phyloP scores from a whole-genome alignment of 2,797 vertebrate genomes.

The Erpetoichthys calabaricus region DNA sequence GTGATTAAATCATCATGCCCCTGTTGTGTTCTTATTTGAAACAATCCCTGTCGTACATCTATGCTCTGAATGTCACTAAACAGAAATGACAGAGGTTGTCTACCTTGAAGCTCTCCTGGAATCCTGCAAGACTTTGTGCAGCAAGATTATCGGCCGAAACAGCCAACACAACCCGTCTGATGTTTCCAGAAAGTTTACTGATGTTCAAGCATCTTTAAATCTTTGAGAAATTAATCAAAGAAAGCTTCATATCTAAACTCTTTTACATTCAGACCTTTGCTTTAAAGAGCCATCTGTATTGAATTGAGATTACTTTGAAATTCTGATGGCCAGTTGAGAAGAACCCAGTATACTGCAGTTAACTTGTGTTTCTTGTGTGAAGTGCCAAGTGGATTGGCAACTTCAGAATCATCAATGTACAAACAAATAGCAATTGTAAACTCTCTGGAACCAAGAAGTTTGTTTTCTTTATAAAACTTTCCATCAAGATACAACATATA shows the following conservation, averaged over 20 bases:
- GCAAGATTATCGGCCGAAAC: slow-evolving; percentile 17
- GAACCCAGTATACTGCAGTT: too few species aligned
- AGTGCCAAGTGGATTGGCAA: too few species aligned
- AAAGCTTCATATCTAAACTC: slow-evolving; percentile 11
- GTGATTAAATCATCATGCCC: neutral
- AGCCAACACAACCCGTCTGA: slow-evolving; percentile 17
- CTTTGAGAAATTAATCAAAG: slow-evolving; percentile 12
- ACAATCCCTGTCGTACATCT: slow-evolving; percentile 12
- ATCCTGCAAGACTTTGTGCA: slow-evolving; percentile 17
- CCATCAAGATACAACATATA: too few species aligned
- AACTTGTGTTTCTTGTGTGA: too few species aligned
- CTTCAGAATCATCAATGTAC: too few species aligned
- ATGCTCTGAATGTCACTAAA: slow-evolving; percentile 15
- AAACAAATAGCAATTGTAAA: too few species aligned
- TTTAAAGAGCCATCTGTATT: too few species aligned
- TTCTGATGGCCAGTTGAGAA: too few species aligned
- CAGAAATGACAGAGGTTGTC: slow-evolving; percentile 20
- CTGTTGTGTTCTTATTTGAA: slow-evolving; percentile 5
- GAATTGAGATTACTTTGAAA: too few species aligned
- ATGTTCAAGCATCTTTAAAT: slow-evolving; percentile 14
- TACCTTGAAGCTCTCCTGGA: slow-evolving; percentile 15
- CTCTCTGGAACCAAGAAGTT: too few species aligned
- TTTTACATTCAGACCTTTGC: slow-evolving; percentile 7
- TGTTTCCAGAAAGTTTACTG: neutral
- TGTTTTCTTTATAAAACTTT: too few species aligned